Evolutionary conservation across 1,140 invertebrate genomes (phyloP).

Genomic region (Calephelis nemesis): DNA sequence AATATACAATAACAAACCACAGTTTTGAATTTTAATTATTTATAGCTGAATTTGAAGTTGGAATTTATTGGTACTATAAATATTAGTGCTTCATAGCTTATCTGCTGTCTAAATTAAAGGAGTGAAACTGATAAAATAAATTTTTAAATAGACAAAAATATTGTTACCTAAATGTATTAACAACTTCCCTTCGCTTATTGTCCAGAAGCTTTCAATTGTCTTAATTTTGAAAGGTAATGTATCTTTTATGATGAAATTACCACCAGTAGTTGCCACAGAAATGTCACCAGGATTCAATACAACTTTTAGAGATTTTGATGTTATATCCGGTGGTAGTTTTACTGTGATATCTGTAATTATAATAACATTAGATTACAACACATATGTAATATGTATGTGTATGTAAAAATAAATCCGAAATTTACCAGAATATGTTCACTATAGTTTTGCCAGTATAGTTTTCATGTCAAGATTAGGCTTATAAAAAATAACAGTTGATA

Average conservation of each 20-base stretch:
- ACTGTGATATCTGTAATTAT: conserved; percentile 82
- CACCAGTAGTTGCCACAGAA: conserved; percentile 48
- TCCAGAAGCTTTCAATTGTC: conserved; percentile 90
- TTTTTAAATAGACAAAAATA: not conserved
- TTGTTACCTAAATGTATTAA: conserved; percentile 71
- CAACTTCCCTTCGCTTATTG: conserved; percentile 85
- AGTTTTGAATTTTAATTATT: too few relatives aligned
- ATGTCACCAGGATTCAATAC: conserved; percentile 82
- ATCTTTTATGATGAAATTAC: conserved; percentile 82
- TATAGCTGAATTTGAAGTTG: too few relatives aligned
- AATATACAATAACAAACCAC: too few relatives aligned
- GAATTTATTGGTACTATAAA: too few relatives aligned
- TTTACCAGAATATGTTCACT: too few relatives aligned
- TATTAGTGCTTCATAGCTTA: too few relatives aligned
- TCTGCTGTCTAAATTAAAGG: too few relatives aligned
- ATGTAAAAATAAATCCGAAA: too few relatives aligned
- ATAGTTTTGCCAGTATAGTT: too few relatives aligned
- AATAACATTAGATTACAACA: not conserved
- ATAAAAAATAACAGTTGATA: too few relatives aligned
- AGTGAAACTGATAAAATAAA: not conserved
- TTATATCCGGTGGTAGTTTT: conserved; percentile 81
- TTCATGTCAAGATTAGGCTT: too few relatives aligned
- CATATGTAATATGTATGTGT: too few relatives aligned
- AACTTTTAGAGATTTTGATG: conserved; percentile 84
- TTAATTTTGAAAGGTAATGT: conserved; percentile 84